phyloP scores from a whole-genome alignment of 2,797 vertebrate genomes.

The Discoglossus pictus region DNA sequence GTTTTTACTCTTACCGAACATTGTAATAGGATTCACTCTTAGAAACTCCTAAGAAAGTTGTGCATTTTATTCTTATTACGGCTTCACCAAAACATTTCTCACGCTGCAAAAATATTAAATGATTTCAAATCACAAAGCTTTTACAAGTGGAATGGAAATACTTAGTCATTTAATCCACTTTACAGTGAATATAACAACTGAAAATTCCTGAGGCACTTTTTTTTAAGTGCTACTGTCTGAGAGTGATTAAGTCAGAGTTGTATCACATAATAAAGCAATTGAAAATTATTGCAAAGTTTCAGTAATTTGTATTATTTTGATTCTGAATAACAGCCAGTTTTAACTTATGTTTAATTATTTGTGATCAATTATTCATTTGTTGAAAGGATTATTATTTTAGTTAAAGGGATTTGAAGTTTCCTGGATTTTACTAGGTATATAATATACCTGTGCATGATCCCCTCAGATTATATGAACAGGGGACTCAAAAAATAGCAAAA shows the following conservation, averaged over 20 bases:
- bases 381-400: not conserved
- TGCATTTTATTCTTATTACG: too few relatives aligned
- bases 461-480: too few relatives aligned
- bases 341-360: not conserved
- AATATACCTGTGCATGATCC: too few relatives aligned
- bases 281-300: not conserved
- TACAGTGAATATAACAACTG: conserved; percentile 53
- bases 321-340: not conserved
- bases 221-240: not conserved
- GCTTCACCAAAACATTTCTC: conserved; percentile 1
- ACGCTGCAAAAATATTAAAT: conserved; percentile 13
- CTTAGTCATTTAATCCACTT: conserved; percentile 54
- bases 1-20: too few relatives aligned
- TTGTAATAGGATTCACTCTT: too few relatives aligned
- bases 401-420: too few relatives aligned
- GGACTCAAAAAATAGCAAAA: too few relatives aligned
- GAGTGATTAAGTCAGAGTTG: too few relatives aligned
- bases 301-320: not conserved
- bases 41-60: too few relatives aligned
- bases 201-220: conserved; percentile 49
- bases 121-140: conserved; percentile 47
- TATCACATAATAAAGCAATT: not conserved
- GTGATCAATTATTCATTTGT: conserved; percentile 1
- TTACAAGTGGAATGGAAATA: conserved; percentile 43
- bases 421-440: too few relatives aligned